Base-by-base conservation (phyloP, 2,888 invertebrate genomes). In the Eueremaeus valkanovi region DNA sequence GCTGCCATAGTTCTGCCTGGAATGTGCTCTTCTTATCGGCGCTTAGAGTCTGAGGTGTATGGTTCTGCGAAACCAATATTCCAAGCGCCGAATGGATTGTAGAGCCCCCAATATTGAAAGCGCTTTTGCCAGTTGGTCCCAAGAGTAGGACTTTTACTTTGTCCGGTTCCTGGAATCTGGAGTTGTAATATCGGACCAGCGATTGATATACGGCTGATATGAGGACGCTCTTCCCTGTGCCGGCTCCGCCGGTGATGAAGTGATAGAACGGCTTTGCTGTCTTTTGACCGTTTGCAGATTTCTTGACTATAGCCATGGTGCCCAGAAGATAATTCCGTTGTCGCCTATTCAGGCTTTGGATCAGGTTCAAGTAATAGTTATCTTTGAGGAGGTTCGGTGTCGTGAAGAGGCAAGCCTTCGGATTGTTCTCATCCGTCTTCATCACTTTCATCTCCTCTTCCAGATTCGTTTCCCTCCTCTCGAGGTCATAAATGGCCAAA, bases 41-140 rank as follows among this genome's bases (percentile, higher is more conserved):
- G 40, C 66, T 68, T 33, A 73, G 3, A 24, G 3, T 66, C 16
- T 24, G 1, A 18, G 3, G 16, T 8, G 2, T 3, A 6, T 2
- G 3, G 1, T 72, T 24, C 29, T 77, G 3, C 6, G 3, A 33
- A 75, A 36, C 13, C 68, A 77, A 77, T 6, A 80, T 68, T 18
- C 55, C 55, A 58, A 81, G 79, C 1, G 79, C 78, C 27, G 78
- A 77, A 73, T 81, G 81, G 21, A 81, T 63, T 6, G 81, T 81
- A 76, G 77, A 77, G 8, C 81, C 81, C 49, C 73, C 75, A 13
- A 81, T 81, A 61, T 81, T 80, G 45, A 78, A 80, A 3, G 80
- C 81, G 13, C 81, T 80, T 77, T 79, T 81, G 29, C 80, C 81
- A 21, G 80, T 80, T 2, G 76, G 77, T 33, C 80, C 80, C 8